Evolutionary conservation across 2,797 vertebrate species (phyloP), one percentile per base, ranked within the genome.

Genomic region (Myotis pilosus): DNA sequence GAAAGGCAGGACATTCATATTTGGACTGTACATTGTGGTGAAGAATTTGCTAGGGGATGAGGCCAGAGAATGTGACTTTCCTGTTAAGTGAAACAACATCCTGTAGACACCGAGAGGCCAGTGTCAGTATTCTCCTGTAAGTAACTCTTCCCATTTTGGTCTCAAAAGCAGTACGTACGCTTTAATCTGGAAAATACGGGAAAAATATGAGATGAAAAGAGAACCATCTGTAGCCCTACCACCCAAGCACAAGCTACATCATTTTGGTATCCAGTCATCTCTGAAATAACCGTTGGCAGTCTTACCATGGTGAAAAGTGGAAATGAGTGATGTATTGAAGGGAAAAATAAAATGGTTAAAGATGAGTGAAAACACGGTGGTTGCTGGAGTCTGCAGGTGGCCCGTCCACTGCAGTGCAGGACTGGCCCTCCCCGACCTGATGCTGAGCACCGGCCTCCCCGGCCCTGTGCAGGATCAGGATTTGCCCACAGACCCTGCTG

Each of bases 371-470:
- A 74, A 28, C 19, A 3, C 0, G 6, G 28, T 28, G 2, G 6
- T 17, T 30, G 38, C 55, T n/a, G 78, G 92, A 4, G 9, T 53
- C n/a, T 25, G 41, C 20, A 36, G 72, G 6, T 38, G 8, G 44
- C 41, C 28, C 22, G 68, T 19, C 51, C 22, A 11, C 22, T 20
- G 17, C 11, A n/a, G 41, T 33, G n/a, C 0, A 3, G 8, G 16
- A 38, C 71, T 2, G 44, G 3, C 57, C 8, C 41, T 53, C 51
- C 9, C 30, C 0, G 0, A 38, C 36, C n/a, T 12, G 1, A 0
- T 2, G 23, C 66, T 15, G 20, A 23, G 47, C 41, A 0, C 25
- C 0, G 36, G 19, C 23, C 22, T 33, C 44, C 11, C 6, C 8
- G 23, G 6, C 3, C 36, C 3, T 28, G 0, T 28, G 0, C 0